Base-by-base conservation (phyloP, 2,797 vertebrate genomes). In the Columba guinea region DNA sequence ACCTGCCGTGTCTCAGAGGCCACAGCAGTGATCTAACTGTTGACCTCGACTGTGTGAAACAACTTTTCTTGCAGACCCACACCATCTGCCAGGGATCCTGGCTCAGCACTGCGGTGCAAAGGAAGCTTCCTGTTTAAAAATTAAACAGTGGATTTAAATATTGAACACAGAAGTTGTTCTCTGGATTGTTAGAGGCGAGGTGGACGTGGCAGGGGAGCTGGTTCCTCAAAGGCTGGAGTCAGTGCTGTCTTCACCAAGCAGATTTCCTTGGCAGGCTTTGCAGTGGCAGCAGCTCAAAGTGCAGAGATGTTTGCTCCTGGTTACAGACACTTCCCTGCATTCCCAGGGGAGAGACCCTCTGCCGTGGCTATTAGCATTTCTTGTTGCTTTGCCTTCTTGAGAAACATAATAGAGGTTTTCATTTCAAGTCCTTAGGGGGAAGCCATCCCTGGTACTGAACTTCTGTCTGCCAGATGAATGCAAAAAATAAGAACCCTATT, bases 41-140 rank as follows among this genome's bases (percentile, higher is more conserved):
- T 77, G 86, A 90, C 53, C 71, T 74, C 0, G 0, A 27, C 23
- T 65, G 11, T 10, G 37, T 39, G 68, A 78, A 74, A 41, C 49
- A 87, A 92, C 80, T 39, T 49, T 81, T 85, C 64, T n/a, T 35
- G 32, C 39, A 83, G 75, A 49, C 18, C 87, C 34, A 5, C 5
- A 11, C 53, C 60, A 39, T 62, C 67, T 93, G 59, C 51, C 76
- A 88, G 52, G 35, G 80, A 79, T 73, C 62, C 73, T 90, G 74
- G 56, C 26, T 90, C 58, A 69, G 64, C 75, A 64, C 56, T 19
- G 32, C 2, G 1, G 41, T 1, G 4, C 87, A 92, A 81, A 65
- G 28, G 71, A 94, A 94, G 32, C 34, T 80, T 92, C 58, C 53
- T 44, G 46, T 46, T 95, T 92, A 93, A 96, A 96, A 94, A 90